Conservation (phyloP, 2,797 vertebrate genomes). For the Echiichthys vipera region DNA sequence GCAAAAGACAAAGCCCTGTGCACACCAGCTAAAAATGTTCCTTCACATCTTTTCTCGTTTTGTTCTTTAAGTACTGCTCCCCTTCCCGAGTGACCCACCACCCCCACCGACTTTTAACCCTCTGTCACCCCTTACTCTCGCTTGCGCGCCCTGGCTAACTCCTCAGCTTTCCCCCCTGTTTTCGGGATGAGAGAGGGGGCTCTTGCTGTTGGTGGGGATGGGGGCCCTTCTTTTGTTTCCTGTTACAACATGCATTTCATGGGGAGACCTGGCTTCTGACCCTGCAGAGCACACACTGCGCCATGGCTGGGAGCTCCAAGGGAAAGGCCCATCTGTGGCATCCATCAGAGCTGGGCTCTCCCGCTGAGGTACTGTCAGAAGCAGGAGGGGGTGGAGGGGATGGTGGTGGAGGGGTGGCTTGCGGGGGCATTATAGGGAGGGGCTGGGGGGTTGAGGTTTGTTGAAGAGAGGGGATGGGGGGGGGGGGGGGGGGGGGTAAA, state of each 20-base stretch:
- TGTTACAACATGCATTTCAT: conserved; percentile 82
- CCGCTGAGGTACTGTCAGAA: conserved; percentile 83
- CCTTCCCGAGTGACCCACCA: conserved; percentile 25
- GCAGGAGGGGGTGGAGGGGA: conserved; percentile 54
- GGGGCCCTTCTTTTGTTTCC: conserved; percentile 82
- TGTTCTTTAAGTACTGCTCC: conserved; percentile 31
- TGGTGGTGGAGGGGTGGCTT: conserved; percentile 51
- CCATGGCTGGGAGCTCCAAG: conserved; percentile 72
- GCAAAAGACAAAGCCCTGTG: conserved; percentile 55
- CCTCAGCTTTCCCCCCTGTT: conserved; percentile 35
- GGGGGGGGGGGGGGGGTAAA: conserved; percentile 47
- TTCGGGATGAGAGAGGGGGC: conserved; percentile 50
- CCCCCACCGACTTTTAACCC: conserved; percentile 61
- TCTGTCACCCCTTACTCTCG: conserved; percentile 22
- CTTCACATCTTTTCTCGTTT: conserved; percentile 46
- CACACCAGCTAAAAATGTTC: conserved; percentile 47
- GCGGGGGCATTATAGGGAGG: conserved; percentile 45
- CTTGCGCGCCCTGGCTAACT: conserved; percentile 21
- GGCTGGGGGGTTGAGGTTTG: conserved; percentile 26
- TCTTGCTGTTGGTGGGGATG: conserved; percentile 56
- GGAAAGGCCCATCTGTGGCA: conserved; percentile 87
- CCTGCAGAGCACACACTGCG: conserved; percentile 76
- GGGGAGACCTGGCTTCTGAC: conserved; percentile 82
- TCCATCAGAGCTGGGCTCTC: conserved; percentile 82
- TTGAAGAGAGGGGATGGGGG: conserved; percentile 60